Evolutionary conservation across 2,797 vertebrate genomes (phyloP).

Genomic region (Pagetopsis macropterus): DNA sequence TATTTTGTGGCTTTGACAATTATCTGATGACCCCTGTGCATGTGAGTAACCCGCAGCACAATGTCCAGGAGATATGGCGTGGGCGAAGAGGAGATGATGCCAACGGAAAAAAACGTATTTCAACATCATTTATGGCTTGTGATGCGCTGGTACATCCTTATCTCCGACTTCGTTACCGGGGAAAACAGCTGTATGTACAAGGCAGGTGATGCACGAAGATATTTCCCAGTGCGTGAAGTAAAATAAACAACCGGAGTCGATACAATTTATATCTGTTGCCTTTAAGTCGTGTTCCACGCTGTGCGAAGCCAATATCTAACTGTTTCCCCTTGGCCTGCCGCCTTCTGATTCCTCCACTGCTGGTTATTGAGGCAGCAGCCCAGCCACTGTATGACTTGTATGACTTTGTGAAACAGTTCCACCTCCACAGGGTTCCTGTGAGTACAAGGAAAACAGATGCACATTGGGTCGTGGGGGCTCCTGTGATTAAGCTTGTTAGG

Average conservation of each 20-base stretch:
- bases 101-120: conserved; percentile 21
- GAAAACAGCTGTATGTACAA: conserved; percentile 10
- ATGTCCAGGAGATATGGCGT: conserved; percentile 22
- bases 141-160: conserved; percentile 19
- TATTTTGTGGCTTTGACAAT: conserved; percentile 26
- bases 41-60: conserved; percentile 26
- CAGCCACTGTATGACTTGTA: conserved; percentile 59
- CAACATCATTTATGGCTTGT: conserved; percentile 26
- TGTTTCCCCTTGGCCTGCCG: conserved; percentile 34
- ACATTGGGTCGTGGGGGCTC: conserved; percentile 69
- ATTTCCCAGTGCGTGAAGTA: not conserved
- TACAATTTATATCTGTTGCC: conserved; percentile 34
- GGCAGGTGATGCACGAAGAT: conserved; percentile 7
- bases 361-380: conserved; percentile 30
- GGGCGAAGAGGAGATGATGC: conserved; percentile 15
- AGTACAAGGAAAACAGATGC: conserved; percentile 75
- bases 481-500: conserved; percentile 71
- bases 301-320: conserved; percentile 23
- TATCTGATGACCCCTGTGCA: conserved; percentile 40
- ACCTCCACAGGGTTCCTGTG: conserved; percentile 62
- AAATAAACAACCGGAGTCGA: conserved; percentile 42
- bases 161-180: conserved; percentile 16
- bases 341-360: conserved; percentile 28
- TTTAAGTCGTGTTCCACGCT: conserved; percentile 26
- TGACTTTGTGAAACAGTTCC: conserved; percentile 76